Evolutionary conservation across 2,888 invertebrate species (phyloP), one percentile per base, ranked within the genome.

Genomic region (Meteorus colon): DNA sequence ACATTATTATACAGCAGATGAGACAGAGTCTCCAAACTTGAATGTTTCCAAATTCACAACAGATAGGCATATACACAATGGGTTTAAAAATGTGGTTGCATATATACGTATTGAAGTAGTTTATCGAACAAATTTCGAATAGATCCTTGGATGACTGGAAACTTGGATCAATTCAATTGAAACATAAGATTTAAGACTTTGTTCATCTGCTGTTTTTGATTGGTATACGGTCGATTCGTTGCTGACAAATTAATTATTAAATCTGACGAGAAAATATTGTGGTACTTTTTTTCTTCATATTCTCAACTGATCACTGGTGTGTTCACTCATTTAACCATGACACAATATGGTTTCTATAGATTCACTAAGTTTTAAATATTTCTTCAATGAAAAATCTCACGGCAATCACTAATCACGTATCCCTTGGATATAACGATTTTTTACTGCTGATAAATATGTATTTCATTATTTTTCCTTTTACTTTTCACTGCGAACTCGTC

Each of bases 241-340:
- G 62, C 45, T 69, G 41, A 55, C 1, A 55, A 24, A 69, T 71
- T 29, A 65, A 72, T 72, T 34, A 63, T 19, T 55, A 55, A 19
- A 55, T 19, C n/a, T 48, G 48, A 48, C 48, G 16, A 48, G 48
- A 48, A 48, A 48, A 48, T 48, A n/a, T n/a, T 48, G 48, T 16
- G 48, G n/a, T 48, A n/a, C n/a, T n/a, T 48, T 73, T 67, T 66
- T 71, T 51, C 45, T 73, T 41, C n/a, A 45, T 68, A 29, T 45
- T 41, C 48, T 4, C n/a, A n/a, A 4, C 4, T 2, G n/a, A 14
- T 48, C 48, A 48, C 48, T 48, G 48, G 8, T 45, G 16, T 16
- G 14, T 45, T 45, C 14, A 45, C 45, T 45, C 45, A 75, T 73
- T 69, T 77, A 68, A 75, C 75, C 78, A 79, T 79, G 80, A 79